Conservation (phyloP, 1,140 invertebrate species). For the Pseudomyrmex concolor region DNA sequence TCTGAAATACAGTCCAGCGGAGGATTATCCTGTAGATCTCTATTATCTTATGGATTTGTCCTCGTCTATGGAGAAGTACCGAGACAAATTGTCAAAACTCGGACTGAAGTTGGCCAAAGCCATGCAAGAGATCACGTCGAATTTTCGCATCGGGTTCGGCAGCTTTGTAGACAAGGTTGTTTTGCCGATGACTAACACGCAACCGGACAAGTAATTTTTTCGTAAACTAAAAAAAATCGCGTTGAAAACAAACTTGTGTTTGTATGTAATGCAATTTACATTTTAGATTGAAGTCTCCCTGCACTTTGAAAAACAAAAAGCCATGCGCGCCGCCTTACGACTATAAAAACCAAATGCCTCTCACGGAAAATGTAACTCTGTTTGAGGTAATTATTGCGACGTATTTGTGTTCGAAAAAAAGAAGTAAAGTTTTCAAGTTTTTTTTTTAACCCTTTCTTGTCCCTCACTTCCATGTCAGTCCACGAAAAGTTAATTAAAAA, state of each 20-base stretch:
- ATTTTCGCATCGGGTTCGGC: constrained; percentile 94
- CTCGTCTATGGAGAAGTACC: constrained; percentile 91
- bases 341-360: constrained; percentile 89
- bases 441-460: neutral
- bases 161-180: constrained; percentile 95
- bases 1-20: constrained; percentile 86
- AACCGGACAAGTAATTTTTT: constrained; percentile 83
- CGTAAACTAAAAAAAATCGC: neutral
- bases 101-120: constrained; percentile 87
- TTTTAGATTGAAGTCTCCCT: constrained; percentile 85
- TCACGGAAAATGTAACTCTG: constrained; percentile 86
- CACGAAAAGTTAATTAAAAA: too few species aligned
- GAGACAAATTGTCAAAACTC: constrained; percentile 88
- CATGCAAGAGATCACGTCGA: constrained; percentile 92
- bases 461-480: too few species aligned
- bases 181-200: constrained; percentile 91
- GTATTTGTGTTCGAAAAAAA: neutral
- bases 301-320: constrained; percentile 77
- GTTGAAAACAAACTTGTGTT: neutral
- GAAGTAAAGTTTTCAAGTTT: neutral
- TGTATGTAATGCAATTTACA: neutral
- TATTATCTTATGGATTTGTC: constrained; percentile 96
- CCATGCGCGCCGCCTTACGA: constrained; percentile 88
- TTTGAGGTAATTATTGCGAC: constrained; percentile 84
- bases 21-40: constrained; percentile 94